Base-by-base conservation (phyloP, 2,113 vertebrate genomes). In the Herpetotheres cachinnans region DNA sequence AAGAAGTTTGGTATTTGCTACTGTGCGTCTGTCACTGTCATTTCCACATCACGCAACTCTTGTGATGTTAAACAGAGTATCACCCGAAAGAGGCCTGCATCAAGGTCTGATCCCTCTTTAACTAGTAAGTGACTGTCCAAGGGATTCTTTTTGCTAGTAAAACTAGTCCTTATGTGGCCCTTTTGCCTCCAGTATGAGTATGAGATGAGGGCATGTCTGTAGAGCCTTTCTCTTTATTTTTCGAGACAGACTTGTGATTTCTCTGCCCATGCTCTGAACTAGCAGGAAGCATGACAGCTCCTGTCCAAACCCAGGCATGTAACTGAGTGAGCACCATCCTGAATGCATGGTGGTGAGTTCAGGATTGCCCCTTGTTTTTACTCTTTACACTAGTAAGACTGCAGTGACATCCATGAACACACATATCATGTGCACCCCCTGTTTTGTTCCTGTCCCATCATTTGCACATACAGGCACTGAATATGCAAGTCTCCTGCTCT, bases 1-100 rank as follows among this genome's bases (percentile, higher is more conserved):
- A 21, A 50, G 20, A 49, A 71, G 13, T 46, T 42, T 55, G 38
- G 1, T 38, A 25, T 73, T 82, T 72, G 6, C 61, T 80, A 17
- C 29, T 38, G 16, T n/a, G 30, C 1, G 0, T 49, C 50, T 77
- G 21, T 27, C 29, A 3, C 2, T 50, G 17, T 61, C 38, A 61
- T 34, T 67, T 34, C 25, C 42, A 17, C 16, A 27, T 22, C 9
- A 7, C 0, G 3, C 50, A 15, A 15, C 0, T 0, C 12, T 59
- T 52, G 24, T 47, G 46, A 7, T 4, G 5, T 24, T 67, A 74
- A 70, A 50, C 6, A 40, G 0, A 0, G 3, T 56, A 11, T 19
- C 18, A n/a, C 25, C 56, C 5, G 3, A 80, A 78, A 40, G 25
- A 20, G 15, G 9, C 21, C 21, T 20, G 20, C 70, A 16, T 24